phyloP scores from a whole-genome alignment of 2,888 invertebrate species.

The Fissipunctia ypsillon region DNA sequence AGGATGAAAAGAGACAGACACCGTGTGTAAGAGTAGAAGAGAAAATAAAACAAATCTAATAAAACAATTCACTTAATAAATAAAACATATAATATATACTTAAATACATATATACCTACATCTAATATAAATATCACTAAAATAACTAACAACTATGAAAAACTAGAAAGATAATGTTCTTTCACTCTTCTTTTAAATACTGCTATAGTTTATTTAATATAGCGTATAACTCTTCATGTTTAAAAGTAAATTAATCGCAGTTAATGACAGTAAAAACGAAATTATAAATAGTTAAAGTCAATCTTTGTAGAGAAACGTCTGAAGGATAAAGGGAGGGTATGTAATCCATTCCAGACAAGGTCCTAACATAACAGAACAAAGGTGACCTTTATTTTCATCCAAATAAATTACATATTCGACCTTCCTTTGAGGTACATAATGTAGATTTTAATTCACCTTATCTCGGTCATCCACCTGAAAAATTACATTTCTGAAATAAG shows the following conservation, averaged over 20 bases:
- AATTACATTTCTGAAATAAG: constrained; percentile 71
- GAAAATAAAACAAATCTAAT: too few relatives aligned
- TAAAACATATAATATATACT: too few relatives aligned
- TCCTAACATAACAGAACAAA: constrained; percentile 24
- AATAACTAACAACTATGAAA: too few relatives aligned
- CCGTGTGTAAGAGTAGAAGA: too few relatives aligned
- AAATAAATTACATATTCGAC: constrained; percentile 44
- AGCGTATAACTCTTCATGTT: background rate
- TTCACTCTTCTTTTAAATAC: too few relatives aligned
- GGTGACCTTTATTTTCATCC: constrained; percentile 20
- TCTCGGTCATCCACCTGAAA: constrained; percentile 69
- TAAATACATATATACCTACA: too few relatives aligned
- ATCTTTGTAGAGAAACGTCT: too few relatives aligned
- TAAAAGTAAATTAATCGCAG: background rate
- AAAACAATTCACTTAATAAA: too few relatives aligned
- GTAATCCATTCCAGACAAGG: constrained; percentile 11
- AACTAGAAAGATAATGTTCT: too few relatives aligned
- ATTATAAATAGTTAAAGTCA: background rate
- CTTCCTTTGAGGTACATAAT: constrained; percentile 40
- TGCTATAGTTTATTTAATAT: too few relatives aligned
- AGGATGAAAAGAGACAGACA: too few relatives aligned
- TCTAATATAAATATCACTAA: too few relatives aligned
- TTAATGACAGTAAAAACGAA: background rate
- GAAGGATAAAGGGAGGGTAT: background rate
- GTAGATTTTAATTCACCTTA: constrained; percentile 57